Conservation (phyloP, 2,113 vertebrate species). For the Pterocles burchelli region DNA sequence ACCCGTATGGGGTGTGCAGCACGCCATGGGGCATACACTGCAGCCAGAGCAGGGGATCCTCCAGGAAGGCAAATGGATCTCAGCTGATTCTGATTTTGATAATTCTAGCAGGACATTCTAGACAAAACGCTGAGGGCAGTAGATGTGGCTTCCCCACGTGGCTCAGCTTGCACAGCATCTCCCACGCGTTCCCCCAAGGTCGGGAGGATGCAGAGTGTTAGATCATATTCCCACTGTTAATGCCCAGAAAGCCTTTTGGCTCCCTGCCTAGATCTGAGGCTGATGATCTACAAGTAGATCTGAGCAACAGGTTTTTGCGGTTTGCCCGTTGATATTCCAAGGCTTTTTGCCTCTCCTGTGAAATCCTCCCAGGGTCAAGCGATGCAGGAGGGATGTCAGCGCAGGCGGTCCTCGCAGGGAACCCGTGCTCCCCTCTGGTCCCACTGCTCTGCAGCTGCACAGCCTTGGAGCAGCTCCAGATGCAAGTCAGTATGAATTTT, state of each 20-base stretch:
- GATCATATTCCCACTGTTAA: background rate
- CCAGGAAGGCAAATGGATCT: background rate
- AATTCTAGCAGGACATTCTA: background rate
- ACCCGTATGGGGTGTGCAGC: too few relatives aligned
- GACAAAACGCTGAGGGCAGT: fast-evolving
- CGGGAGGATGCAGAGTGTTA: background rate
- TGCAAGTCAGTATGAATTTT: background rate
- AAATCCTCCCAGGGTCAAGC: background rate
- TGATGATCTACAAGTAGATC: background rate
- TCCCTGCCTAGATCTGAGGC: background rate
- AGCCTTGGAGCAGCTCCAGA: background rate
- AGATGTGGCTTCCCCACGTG: background rate
- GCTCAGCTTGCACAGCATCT: background rate
- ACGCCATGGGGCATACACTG: background rate
- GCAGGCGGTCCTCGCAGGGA: fast-evolving
- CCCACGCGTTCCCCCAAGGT: background rate
- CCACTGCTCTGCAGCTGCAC: background rate
- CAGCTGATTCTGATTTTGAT: background rate
- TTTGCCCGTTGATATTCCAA: background rate
- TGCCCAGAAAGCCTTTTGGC: background rate
- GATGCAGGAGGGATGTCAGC: background rate
- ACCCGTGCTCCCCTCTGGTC: background rate
- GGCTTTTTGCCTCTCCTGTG: background rate
- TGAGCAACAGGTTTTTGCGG: background rate
- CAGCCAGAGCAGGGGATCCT: background rate